Evolutionary conservation across 2,888 invertebrate genomes (phyloP).

Genomic region (Eupithecia tripunctaria): DNA sequence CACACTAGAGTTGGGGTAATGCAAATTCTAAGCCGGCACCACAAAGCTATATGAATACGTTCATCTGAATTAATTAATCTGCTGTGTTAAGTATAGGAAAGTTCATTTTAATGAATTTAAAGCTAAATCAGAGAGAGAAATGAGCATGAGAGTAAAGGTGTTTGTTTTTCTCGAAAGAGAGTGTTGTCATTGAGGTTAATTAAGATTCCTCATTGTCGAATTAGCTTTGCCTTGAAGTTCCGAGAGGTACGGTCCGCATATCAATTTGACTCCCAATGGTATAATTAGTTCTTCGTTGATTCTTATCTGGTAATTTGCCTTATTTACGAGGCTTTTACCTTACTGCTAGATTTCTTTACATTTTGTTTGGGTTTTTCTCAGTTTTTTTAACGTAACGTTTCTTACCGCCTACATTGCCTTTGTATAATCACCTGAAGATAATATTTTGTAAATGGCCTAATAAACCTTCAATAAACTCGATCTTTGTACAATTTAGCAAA

Average conservation of each 20-base stretch:
- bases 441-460: too few species aligned
- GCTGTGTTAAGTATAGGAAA: neutral
- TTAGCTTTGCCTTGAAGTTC: slow-evolving; percentile 8
- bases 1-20: too few species aligned
- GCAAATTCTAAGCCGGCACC: too few species aligned
- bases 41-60: too few species aligned
- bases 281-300: slow-evolving; percentile 9
- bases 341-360: slow-evolving; percentile 3
- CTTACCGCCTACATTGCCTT: neutral
- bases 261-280: slow-evolving; percentile 4
- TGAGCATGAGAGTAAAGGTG: neutral
- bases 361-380: neutral
- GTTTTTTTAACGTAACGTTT: neutral
- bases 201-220: neutral
- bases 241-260: slow-evolving; percentile 1
- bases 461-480: too few species aligned
- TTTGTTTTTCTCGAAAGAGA: neutral
- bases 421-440: too few species aligned
- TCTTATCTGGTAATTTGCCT: slow-evolving; percentile 9
- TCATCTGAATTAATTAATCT: too few species aligned
- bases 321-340: slow-evolving; percentile 6
- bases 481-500: too few species aligned
- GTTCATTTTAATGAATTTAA: neutral
- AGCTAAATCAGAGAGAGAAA: neutral
- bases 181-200: slow-evolving; percentile 1